Evolutionary conservation across 2,797 vertebrate species (phyloP).

Genomic region (Hydrolagus colliei): DNA sequence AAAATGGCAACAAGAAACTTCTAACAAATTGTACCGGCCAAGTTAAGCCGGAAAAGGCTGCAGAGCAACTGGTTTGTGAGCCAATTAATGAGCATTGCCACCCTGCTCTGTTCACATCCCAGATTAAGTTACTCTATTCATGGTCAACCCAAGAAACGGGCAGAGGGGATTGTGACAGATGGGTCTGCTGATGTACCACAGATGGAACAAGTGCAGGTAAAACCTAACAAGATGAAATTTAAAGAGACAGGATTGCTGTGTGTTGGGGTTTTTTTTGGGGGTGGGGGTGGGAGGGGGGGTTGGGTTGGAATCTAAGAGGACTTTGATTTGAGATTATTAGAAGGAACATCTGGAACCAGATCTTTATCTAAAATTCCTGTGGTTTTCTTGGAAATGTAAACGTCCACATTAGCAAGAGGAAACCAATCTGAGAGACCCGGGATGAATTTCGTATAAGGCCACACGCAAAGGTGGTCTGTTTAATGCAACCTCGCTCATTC

Average conservation of each 20-base stretch:
- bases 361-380: conserved; percentile 26
- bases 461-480: conserved; percentile 19
- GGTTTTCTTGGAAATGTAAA: not conserved
- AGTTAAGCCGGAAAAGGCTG: not conserved
- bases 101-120: not conserved
- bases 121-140: not conserved
- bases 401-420: not conserved
- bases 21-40: not conserved
- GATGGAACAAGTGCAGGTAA: not conserved
- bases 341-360: not conserved
- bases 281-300: too few relatives aligned
- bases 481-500: not conserved
- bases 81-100: not conserved
- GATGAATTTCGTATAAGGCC: not conserved
- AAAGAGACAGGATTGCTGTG: not conserved
- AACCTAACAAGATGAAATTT: not conserved
- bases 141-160: not conserved
- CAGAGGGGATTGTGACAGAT: not conserved
- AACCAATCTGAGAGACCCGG: conserved; percentile 18
- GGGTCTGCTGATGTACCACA: not conserved
- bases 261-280: too few relatives aligned
- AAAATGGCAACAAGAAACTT: not conserved
- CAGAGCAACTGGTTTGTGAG: not conserved
- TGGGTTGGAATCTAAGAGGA: too few relatives aligned
- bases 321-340: conserved; percentile 25